These are phyloP conservation scores for Neotoxoptera formosana DNA, from an alignment of 1,140 invertebrate species.

Conservation along the genomic window DNA sequence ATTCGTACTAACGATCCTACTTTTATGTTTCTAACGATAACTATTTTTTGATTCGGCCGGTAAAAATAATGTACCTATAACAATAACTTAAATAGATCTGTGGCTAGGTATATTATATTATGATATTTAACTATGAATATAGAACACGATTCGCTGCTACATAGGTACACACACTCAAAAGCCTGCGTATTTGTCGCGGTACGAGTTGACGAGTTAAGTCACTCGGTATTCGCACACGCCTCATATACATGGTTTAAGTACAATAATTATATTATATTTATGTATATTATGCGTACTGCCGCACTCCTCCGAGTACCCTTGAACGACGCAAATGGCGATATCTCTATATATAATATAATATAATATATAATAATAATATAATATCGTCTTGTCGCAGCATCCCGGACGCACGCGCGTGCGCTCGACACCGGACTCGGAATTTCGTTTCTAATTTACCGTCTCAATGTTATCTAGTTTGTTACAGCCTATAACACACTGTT, in stretches of 20 bases:
- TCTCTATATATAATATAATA: too few relatives aligned
- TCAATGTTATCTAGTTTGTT: slow-evolving; percentile 47
- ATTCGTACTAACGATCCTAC: background rate
- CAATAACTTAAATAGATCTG: too few relatives aligned
- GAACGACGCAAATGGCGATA: slow-evolving; percentile 39
- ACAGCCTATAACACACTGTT: background rate
- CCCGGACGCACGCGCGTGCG: background rate
- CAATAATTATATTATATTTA: background rate
- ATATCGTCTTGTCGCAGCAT: background rate
- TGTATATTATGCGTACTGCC: background rate
- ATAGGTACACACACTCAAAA: background rate
- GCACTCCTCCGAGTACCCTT: slow-evolving; percentile 31
- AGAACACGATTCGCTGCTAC: background rate
- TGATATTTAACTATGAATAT: background rate
- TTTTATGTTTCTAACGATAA: background rate
- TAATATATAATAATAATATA: background rate
- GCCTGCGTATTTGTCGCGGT: background rate
- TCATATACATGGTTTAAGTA: background rate
- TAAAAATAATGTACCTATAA: background rate
- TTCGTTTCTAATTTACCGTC: background rate
- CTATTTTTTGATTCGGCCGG: background rate
- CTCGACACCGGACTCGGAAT: background rate
- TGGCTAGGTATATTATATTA: background rate
- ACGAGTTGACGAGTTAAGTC: slow-evolving; percentile 30
- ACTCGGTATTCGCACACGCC: background rate